Percentiles rank a stretch among this genome's conserved stretches.
Evolutionary conservation across 1,140 invertebrate species (phyloP).

Genomic region (Ephestia elutella): DNA sequence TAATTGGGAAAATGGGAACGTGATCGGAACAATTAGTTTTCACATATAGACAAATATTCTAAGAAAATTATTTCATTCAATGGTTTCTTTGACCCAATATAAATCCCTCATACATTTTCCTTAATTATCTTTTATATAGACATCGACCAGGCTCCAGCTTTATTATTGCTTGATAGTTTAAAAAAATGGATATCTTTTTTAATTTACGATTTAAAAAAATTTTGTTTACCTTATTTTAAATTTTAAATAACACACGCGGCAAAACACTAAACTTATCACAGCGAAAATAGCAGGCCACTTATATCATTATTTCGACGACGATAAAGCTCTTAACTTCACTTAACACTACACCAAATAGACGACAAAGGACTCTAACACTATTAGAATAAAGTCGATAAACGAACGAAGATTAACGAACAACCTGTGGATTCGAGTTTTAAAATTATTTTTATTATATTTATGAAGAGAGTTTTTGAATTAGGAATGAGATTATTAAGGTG

Average conservation of each 20-base stretch:
- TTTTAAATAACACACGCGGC: background rate
- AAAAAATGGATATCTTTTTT: too few species aligned
- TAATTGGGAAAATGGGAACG: too few species aligned
- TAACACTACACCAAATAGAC: constrained; percentile 17
- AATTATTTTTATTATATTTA: constrained; percentile 17
- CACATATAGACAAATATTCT: too few species aligned
- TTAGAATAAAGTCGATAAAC: constrained; percentile 3
- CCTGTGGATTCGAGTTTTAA: constrained; percentile 36
- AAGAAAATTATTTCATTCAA: too few species aligned
- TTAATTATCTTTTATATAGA: too few species aligned
- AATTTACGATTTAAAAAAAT: too few species aligned
- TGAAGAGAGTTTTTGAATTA: constrained; percentile 18
- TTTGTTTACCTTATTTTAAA: background rate
- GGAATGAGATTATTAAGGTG: constrained; percentile 1
- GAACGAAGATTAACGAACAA: constrained; percentile 13
- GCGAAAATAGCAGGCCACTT: constrained; percentile 8
- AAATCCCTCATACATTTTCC: too few species aligned
- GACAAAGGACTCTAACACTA: constrained; percentile 23
- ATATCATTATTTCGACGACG: constrained; percentile 19
- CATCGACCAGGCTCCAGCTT: too few species aligned
- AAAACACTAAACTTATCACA: constrained; percentile 10
- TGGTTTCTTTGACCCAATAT: too few species aligned
- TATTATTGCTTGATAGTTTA: too few species aligned
- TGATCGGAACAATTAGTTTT: too few species aligned
- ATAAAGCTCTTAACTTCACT: constrained; percentile 5